Evolutionary conservation across 2,888 invertebrate genomes (phyloP).

Genomic region (Coelogynopora nodosa): DNA sequence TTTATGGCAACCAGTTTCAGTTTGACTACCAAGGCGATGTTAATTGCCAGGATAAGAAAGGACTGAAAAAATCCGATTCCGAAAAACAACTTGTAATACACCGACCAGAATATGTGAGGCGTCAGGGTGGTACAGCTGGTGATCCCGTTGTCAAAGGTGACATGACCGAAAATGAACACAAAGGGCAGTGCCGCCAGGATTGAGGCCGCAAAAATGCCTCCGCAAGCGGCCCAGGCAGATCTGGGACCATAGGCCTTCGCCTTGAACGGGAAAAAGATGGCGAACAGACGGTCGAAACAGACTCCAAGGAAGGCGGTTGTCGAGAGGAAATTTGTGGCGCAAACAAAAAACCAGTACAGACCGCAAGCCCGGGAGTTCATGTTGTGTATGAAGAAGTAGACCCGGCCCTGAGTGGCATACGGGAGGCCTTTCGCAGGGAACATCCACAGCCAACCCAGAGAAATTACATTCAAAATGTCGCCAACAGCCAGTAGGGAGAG

Average conservation of each 20-base stretch:
- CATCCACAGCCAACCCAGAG: constrained; percentile 44
- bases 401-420: constrained; percentile 19
- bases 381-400: constrained; percentile 43
- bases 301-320: constrained; percentile 31
- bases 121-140: no score
- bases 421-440: constrained; percentile 45
- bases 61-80: constrained; percentile 40
- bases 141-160: no score
- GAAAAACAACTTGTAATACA: no score
- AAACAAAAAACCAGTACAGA: constrained; percentile 34
- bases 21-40: constrained; percentile 1
- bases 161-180: no score
- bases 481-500: constrained; percentile 39
- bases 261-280: constrained; percentile 42
- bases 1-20: constrained; percentile 6
- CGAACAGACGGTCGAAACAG: constrained; percentile 32
- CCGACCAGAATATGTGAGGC: no score
- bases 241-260: not conserved
- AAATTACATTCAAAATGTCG: constrained; percentile 39
- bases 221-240: constrained; percentile 16
- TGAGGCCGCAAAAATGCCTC: not conserved
- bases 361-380: not conserved
- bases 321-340: constrained; percentile 36
- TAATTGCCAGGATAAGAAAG: not conserved
- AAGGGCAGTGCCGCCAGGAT: constrained; percentile 15